Base-by-base conservation (phyloP, 2,888 invertebrate genomes). In the Fragum whitleyi region DNA sequence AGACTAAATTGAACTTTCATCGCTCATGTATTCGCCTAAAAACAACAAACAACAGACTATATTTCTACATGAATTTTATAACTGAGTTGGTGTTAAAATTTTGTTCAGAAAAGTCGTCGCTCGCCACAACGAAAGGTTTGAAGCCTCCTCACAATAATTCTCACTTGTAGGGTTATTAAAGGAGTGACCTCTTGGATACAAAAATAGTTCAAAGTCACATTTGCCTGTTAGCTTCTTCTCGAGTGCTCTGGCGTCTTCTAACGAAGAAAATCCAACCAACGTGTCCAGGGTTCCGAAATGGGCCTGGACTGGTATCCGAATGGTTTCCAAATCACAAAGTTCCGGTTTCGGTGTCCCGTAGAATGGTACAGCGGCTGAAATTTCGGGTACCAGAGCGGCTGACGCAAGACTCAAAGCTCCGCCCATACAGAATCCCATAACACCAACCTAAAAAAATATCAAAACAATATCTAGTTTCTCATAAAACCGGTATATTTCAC, bases 371-470 rank as follows among this genome's bases (percentile, higher is more conserved):
- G 91, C 85, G 0, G 92, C 92, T 32, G 87, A 88, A 14, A 92
- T 83, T 32, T 91, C 92, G 11, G 83, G 77, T 2, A 91, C 79
- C 7, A 87, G 68, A 0, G 86, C 89, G 0, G 91, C 92, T 0
- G 91, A 83, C 0, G 90, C 91, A 51, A 92, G 74, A n/a, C 86
- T 74, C 42, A 93, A 81, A 6, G 92, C 93, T 6, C 93, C 92
- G 21, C 93, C 93, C 92, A 93, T 92, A 77, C 93, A 92, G 86
- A 92, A 93, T 7, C 93, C 93, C 0, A 90, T 91, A 21, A 92
- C 92, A 0, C 92, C 93, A 28, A 93, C 90, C 88, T 91, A 78
- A 23, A 79, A 36, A 67, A 42, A 21, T 39, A 32, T n/a, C n/a
- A n/a, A 21, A 23, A 16, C 14, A n/a, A 57, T 23, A 57, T 57